A percentile compares a stretch with the other conserved stretches of the same genome.
Evolutionary conservation across 2,797 vertebrate genomes (phyloP).

Genomic region (Cephalopachus bancanus): DNA sequence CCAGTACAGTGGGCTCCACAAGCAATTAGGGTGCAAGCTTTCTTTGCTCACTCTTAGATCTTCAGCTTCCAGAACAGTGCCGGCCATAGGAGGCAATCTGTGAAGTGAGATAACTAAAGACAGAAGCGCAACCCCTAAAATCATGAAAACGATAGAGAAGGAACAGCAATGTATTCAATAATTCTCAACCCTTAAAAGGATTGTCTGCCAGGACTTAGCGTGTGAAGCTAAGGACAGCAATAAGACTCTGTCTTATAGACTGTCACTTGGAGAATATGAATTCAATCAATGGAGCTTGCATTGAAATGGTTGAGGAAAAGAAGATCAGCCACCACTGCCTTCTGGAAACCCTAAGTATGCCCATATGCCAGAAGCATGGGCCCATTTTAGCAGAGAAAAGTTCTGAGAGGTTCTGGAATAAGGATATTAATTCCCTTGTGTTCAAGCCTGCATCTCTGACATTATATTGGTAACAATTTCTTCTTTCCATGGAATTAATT

Average conservation of each 20-base stretch:
- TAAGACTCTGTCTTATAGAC: background rate
- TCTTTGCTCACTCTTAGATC: background rate
- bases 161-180: background rate
- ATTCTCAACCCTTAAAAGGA: background rate
- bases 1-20: background rate
- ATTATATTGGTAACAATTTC: background rate
- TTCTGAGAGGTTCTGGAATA: background rate
- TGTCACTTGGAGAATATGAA: background rate
- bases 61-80: background rate
- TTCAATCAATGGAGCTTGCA: background rate
- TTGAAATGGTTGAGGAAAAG: background rate
- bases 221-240: background rate
- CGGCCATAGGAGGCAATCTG: background rate
- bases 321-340: background rate
- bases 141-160: background rate
- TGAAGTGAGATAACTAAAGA: background rate
- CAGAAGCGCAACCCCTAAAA: background rate
- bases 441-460: background rate
- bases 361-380: background rate
- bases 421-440: background rate
- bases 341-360: background rate
- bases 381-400: constrained; percentile 6
- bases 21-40: background rate
- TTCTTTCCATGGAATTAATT: background rate
- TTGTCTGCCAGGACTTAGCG: background rate